Conservation (phyloP, 2,797 vertebrate species). For the Pitangus sulphuratus region DNA sequence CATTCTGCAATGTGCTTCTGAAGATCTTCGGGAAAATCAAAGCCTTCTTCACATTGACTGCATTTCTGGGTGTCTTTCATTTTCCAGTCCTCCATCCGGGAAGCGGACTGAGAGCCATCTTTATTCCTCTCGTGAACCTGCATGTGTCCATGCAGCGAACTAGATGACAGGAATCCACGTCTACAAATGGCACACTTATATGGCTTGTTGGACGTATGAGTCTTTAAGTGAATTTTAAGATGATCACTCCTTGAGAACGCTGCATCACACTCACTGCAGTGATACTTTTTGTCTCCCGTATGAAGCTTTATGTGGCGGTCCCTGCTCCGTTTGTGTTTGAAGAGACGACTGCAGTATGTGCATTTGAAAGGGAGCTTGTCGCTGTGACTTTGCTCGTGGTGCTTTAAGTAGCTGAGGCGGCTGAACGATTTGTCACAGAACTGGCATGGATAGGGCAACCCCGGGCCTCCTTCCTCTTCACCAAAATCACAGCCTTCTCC, state of each 20-base stretch:
- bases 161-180: constrained; percentile 94
- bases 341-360: constrained; percentile 96
- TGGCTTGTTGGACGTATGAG: constrained; percentile 98
- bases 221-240: constrained; percentile 99
- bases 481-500: constrained; percentile 97
- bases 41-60: constrained; percentile 97
- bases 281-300: constrained; percentile 98
- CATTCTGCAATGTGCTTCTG: constrained; percentile 97
- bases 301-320: constrained; percentile 98
- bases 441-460: constrained; percentile 96
- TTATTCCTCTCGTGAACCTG: constrained; percentile 97
- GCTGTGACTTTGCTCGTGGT: constrained; percentile 97
- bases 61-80: constrained; percentile 97
- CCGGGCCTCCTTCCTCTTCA: constrained; percentile 94
- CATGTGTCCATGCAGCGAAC: constrained; percentile 98
- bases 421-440: constrained; percentile 99
- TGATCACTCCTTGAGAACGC: constrained; percentile 98
- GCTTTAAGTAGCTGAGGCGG: constrained; percentile 97
- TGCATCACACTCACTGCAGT: constrained; percentile 96
- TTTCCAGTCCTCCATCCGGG: constrained; percentile 92
- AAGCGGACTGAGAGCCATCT: constrained; percentile 86
- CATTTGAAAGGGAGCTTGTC: constrained; percentile 99
- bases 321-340: constrained; percentile 98
- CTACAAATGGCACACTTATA: constrained; percentile 99
- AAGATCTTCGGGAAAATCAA: constrained; percentile 96